Conservation (phyloP, 2,113 vertebrate species). For the Carassius auratus region DNA sequence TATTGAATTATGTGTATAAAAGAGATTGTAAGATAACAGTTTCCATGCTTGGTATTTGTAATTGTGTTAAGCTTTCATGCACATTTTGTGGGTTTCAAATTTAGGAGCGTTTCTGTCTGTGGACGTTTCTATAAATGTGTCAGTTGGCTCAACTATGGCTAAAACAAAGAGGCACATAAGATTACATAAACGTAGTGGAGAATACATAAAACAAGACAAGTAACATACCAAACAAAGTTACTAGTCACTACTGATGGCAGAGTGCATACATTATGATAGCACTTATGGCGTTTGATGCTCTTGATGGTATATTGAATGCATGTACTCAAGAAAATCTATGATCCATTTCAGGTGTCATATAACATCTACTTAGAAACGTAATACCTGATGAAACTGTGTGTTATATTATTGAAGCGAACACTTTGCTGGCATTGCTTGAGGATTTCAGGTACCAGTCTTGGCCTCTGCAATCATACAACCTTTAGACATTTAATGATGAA, state of each 20-base stretch:
- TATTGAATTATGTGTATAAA: neutral
- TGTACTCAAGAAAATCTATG: slow-evolving; percentile 9
- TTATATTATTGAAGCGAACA: slow-evolving; percentile 22
- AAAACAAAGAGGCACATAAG: neutral
- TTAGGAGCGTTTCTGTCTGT: neutral
- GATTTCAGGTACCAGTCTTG: slow-evolving; percentile 1
- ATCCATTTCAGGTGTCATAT: slow-evolving; percentile 7
- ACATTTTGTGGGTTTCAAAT: neutral
- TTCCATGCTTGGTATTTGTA: neutral
- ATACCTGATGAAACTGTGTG: neutral
- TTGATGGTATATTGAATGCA: slow-evolving; percentile 6
- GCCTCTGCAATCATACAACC: neutral
- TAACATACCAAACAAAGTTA: slow-evolving; percentile 6
- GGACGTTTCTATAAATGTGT: neutral
- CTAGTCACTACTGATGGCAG: neutral
- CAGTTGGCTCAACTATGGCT: neutral
- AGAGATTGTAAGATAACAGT: neutral
- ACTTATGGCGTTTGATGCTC: neutral
- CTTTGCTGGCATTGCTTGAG: neutral
- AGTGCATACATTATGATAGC: neutral
- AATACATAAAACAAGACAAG: slow-evolving; percentile 15
- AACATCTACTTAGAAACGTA: slow-evolving; percentile 7
- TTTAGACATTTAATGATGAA: slow-evolving; percentile 5
- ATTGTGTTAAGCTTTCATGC: neutral
- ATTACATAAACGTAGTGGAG: neutral